Percentiles rank a stretch among this genome's conserved stretches.
phyloP scores from a whole-genome alignment of 2,113 vertebrate genomes.

The Crotalus viridis region DNA sequence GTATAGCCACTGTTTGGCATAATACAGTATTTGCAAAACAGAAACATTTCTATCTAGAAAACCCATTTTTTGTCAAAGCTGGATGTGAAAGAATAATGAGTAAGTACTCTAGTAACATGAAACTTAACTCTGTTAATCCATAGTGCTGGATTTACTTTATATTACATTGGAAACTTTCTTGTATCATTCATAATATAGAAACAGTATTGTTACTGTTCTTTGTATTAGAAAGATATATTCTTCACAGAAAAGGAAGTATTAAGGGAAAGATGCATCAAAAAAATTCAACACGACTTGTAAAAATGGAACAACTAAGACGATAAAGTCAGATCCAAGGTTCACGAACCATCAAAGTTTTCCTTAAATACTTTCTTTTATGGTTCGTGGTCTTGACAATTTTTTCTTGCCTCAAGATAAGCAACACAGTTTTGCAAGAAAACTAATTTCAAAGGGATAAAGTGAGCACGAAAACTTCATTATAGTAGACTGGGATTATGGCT shows the following conservation, averaged over 20 bases:
- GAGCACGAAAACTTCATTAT: constrained; percentile 18
- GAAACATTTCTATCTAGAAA: neutral
- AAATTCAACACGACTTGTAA: constrained; percentile 13
- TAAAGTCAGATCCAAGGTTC: neutral
- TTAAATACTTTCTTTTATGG: neutral
- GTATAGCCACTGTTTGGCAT: neutral
- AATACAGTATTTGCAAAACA: neutral
- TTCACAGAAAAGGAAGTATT: neutral
- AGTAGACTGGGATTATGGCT: neutral
- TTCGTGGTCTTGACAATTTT: neutral
- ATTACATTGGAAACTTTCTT: neutral
- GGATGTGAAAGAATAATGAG: neutral
- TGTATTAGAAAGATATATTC: neutral
- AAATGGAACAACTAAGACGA: neutral
- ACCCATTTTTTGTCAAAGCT: neutral
- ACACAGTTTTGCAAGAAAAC: neutral
- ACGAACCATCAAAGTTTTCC: neutral
- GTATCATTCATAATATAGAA: neutral
- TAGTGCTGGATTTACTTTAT: neutral
- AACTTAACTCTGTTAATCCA: neutral
- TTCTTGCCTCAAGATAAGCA: constrained; percentile 19
- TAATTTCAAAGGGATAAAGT: constrained; percentile 15
- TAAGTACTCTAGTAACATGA: neutral
- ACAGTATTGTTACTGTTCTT: neutral
- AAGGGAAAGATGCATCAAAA: neutral